phyloP scores from a whole-genome alignment of 2,113 vertebrate genomes.

The Thermophis baileyi region DNA sequence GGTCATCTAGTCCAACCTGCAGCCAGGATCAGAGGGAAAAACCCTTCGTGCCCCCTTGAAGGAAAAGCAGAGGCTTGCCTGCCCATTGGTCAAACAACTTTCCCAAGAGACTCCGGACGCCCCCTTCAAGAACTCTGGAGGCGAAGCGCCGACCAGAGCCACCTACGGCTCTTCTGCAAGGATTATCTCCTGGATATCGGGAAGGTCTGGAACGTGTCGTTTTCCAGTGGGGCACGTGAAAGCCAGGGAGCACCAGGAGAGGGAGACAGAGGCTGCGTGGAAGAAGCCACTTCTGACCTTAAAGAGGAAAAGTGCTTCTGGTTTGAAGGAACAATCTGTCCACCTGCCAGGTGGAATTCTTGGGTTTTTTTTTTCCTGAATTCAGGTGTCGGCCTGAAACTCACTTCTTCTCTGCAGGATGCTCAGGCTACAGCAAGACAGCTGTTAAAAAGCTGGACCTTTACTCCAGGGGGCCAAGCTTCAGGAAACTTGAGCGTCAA shows the following conservation, averaged over 20 bases:
- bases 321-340: neutral
- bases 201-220: neutral
- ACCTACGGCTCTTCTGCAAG: neutral
- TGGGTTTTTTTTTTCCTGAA: constrained; percentile 33
- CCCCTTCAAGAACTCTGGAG: neutral
- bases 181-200: neutral
- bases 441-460: neutral
- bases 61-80: neutral
- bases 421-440: constrained; percentile 10
- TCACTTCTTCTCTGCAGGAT: constrained; percentile 30
- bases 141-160: neutral
- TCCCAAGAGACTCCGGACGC: neutral
- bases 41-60: neutral
- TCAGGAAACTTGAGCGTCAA: neutral
- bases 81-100: neutral
- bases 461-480: neutral
- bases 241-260: neutral
- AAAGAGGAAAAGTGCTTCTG: neutral
- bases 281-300: neutral
- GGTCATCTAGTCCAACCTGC: no score
- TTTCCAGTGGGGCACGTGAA: neutral
- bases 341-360: neutral
- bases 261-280: neutral
- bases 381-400: constrained; percentile 27
- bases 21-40: neutral